phyloP scores from a whole-genome alignment of 2,888 invertebrate species.

The Keiferia lycopersicella region DNA sequence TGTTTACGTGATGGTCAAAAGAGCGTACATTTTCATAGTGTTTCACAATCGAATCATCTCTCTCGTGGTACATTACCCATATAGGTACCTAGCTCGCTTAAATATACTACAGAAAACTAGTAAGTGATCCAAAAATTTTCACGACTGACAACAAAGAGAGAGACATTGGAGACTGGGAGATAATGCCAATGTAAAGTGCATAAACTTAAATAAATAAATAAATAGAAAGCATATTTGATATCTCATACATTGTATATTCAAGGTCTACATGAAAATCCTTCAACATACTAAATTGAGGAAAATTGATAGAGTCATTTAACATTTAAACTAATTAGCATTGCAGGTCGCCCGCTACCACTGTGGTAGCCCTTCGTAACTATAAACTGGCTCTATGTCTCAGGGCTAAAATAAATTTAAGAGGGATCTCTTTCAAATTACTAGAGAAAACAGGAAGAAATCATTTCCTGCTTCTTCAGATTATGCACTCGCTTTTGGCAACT shows the following conservation, averaged over 20 bases:
- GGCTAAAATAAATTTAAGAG: too few species aligned
- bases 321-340: slow-evolving; percentile 69
- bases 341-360: slow-evolving; percentile 60
- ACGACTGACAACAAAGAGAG: too few species aligned
- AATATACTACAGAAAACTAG: neutral
- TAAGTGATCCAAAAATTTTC: too few species aligned
- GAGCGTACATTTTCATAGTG: neutral
- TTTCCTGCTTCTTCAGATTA: too few species aligned
- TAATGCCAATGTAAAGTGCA: too few species aligned
- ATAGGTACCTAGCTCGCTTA: neutral
- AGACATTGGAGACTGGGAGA: too few species aligned
- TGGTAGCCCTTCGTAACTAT: slow-evolving; percentile 69
- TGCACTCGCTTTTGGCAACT: too few species aligned
- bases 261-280: slow-evolving; percentile 50
- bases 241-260: neutral
- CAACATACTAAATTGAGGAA: slow-evolving; percentile 57
- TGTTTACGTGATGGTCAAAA: slow-evolving; percentile 23
- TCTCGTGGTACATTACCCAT: neutral
- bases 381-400: slow-evolving; percentile 30
- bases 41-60: slow-evolving; percentile 3
- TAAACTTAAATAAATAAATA: too few species aligned
- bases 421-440: too few species aligned
- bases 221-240: neutral
- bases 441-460: too few species aligned
- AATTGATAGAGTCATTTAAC: slow-evolving; percentile 66